phyloP scores from a whole-genome alignment of 2,797 vertebrate genomes.

The Loriculus beryllinus region DNA sequence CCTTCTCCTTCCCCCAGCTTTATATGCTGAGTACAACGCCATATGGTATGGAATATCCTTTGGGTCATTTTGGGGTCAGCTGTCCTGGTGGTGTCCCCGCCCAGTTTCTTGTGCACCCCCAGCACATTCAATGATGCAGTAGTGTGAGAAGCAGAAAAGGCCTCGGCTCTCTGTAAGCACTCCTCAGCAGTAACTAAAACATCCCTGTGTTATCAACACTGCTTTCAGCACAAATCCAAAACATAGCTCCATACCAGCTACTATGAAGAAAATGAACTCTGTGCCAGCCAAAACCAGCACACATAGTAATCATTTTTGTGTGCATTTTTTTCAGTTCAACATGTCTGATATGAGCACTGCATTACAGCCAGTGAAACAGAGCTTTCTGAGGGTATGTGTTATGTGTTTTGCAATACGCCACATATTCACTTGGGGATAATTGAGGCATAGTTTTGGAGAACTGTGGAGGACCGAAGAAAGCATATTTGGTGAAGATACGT shows the following conservation, averaged over 20 bases:
- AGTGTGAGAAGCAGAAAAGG: neutral
- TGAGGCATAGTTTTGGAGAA: neutral
- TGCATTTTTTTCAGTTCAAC: neutral
- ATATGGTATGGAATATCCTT: neutral
- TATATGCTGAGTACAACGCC: neutral
- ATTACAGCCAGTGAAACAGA: neutral
- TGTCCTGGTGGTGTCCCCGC: neutral
- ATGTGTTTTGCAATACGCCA: rapidly evolving
- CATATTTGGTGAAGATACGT: neutral
- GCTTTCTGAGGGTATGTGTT: neutral
- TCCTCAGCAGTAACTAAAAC: neutral
- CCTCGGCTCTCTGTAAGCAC: neutral
- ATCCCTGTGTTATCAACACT: neutral
- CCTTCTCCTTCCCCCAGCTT: neutral
- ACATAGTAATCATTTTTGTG: neutral
- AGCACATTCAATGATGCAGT: neutral
- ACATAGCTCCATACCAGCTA: rapidly evolving
- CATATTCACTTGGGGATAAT: neutral
- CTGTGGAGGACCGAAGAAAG: neutral
- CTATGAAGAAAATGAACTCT: neutral
- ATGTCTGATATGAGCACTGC: neutral
- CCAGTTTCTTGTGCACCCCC: neutral
- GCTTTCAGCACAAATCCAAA: neutral
- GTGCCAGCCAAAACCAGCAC: neutral
- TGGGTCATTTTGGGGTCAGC: neutral